These are phyloP conservation scores for Catharus bicknelli DNA, from an alignment of 2,113 vertebrate species.

Conservation along the genomic window DNA sequence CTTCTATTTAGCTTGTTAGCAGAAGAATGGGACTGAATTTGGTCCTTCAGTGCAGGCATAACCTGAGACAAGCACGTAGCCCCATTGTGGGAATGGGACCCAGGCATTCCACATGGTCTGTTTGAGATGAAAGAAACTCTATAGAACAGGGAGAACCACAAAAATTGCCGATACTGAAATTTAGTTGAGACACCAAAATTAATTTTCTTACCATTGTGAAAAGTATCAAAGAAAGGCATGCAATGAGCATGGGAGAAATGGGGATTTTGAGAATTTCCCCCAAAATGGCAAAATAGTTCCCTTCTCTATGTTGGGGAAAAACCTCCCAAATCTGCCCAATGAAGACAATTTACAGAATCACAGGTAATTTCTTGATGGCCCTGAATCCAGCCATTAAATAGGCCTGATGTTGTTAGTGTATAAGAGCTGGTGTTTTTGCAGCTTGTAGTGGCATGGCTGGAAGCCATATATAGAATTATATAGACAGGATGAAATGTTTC, in stretches of 20 bases:
- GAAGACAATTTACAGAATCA: not conserved
- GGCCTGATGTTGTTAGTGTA: not conserved
- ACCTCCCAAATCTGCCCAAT: not conserved
- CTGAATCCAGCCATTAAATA: slow-evolving; percentile 5
- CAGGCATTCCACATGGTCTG: not conserved
- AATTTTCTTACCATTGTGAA: not conserved
- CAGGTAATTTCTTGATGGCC: not conserved
- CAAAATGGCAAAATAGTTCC: not conserved
- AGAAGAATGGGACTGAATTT: not conserved
- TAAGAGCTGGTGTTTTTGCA: slow-evolving; percentile 50
- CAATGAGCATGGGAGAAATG: not conserved
- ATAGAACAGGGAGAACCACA: not conserved
- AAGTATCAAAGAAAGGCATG: not conserved
- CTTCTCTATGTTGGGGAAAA: not conserved
- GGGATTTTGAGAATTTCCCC: not conserved
- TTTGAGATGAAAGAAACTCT: not conserved
- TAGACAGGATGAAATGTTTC: slow-evolving; percentile 59
- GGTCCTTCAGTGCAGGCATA: not conserved
- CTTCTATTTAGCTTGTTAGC: not conserved
- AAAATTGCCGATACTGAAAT: not conserved
- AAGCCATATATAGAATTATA: slow-evolving; percentile 60
- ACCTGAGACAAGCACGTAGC: not conserved
- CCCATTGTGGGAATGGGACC: not conserved
- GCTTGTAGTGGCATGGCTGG: slow-evolving; percentile 59
- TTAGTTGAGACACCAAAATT: not conserved